A percentile compares a stretch with the other conserved stretches of the same genome.
phyloP scores from a whole-genome alignment of 2,888 invertebrate species.

The Leucania comma region DNA sequence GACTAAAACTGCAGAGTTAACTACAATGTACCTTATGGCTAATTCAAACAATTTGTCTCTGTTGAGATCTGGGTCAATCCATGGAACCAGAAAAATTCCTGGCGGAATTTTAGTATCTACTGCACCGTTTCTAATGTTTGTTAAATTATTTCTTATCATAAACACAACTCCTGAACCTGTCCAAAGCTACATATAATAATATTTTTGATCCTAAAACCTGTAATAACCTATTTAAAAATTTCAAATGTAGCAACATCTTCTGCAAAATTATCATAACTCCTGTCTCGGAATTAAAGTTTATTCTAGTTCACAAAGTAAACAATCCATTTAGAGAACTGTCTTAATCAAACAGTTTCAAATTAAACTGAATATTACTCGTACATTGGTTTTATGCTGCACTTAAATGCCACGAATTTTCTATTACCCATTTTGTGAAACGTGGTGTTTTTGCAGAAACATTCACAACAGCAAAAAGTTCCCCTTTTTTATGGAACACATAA shows the following conservation, averaged over 20 bases:
- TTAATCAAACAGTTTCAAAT: not conserved
- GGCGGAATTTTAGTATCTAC: no score
- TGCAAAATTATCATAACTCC: conserved; percentile 4
- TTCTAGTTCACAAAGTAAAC: not conserved
- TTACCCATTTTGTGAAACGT: not conserved
- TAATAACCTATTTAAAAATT: not conserved
- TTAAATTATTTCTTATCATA: no score
- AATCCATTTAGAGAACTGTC: not conserved
- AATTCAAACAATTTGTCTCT: no score
- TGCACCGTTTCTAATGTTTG: no score
- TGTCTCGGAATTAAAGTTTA: not conserved
- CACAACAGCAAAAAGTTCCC: no score
- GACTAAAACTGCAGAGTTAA: no score
- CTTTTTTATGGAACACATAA: not conserved
- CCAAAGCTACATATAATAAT: not conserved
- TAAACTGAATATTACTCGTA: not conserved
- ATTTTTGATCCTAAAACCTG: no score
- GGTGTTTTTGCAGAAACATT: not conserved
- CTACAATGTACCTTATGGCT: no score
- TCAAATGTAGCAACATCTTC: conserved; percentile 1
- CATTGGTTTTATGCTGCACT: not conserved
- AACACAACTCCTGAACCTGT: not conserved
- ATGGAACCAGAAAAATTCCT: no score
- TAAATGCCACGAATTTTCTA: not conserved
- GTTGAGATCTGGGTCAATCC: no score